Evolutionary conservation across 2,797 vertebrate genomes (phyloP), one percentile per base, ranked within the genome.

Genomic region (Coccyzus lansbergi): DNA sequence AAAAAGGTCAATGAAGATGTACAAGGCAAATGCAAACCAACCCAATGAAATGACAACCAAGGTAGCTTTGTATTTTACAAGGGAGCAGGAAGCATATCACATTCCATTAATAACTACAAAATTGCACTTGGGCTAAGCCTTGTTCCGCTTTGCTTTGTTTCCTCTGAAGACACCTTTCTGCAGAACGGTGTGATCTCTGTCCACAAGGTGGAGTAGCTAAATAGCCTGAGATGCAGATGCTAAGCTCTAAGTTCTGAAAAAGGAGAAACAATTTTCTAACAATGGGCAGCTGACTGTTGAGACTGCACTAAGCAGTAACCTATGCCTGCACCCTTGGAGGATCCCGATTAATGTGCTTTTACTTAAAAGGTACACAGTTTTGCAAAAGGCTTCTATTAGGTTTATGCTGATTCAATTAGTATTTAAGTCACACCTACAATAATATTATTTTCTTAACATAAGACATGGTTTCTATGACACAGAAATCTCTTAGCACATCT

Each of bases 131-230:
- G 62, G 22, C 8, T 52, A 79, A 21, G 29, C 68, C 21, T 55
- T 2, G 1, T 8, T 46, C 17, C 46, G 36, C n/a, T 90, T 40
- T 26, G 31, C 59, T 60, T n/a, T 6, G 1, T 24, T 44, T 51
- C 14, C 17, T 16, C 51, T 9, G 65, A 85, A 28, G 62, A 28
- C 20, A 17, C 1, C 9, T 60, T 62, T 63, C 55, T 34, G 69
- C 51, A 77, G 78, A 75, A 60, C 38, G 22, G 65, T 16, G 24
- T 3, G 7, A 62, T 38, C 48, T 81, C 28, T 83, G 83, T 42
- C 96, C 97, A 96, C 96, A 72, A 88, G 96, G 89, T 96, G 96
- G 96, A 92, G 96, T 83, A 94, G 78, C 75, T 76, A 63, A 80
- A 69, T 20, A 93, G 87, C 74, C 42, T 29, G 68, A 91, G 40